These are phyloP conservation scores for Rhinichthys klamathensis DNA, from an alignment of 2,113 vertebrate genomes.

Conservation along the genomic window DNA sequence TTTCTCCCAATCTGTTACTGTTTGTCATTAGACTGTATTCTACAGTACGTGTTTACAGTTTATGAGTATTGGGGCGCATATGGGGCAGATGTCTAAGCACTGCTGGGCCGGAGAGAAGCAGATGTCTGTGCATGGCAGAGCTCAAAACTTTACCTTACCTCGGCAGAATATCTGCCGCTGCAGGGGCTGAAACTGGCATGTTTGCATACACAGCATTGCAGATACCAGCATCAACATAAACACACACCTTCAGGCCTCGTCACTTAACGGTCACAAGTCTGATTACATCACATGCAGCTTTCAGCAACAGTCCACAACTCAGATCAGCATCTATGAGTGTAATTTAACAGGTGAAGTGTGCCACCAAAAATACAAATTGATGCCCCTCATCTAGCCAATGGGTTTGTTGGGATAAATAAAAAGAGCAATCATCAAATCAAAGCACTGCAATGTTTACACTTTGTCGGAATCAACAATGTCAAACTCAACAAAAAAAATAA, in stretches of 20 bases:
- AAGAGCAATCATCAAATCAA: no score
- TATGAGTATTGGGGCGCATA: slow-evolving; percentile 24
- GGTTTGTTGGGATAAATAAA: no score
- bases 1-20: slow-evolving; percentile 42
- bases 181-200: slow-evolving; percentile 36
- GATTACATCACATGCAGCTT: slow-evolving; percentile 17
- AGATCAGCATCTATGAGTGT: not conserved
- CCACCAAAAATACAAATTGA: not conserved
- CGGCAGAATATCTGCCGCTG: not conserved
- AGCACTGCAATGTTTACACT: no score
- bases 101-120: slow-evolving; percentile 37
- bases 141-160: slow-evolving; percentile 42
- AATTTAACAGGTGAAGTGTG: not conserved
- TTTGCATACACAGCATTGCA: slow-evolving; percentile 36
- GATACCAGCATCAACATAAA: slow-evolving; percentile 12
- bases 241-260: not conserved
- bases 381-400: not conserved
- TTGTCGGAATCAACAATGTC: no score
- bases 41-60: slow-evolving; percentile 33
- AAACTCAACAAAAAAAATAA: no score
- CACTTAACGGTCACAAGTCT: slow-evolving; percentile 5
- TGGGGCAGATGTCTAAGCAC: slow-evolving; percentile 38
- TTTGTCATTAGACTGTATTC: slow-evolving; percentile 36
- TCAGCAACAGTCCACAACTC: not conserved
- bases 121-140: slow-evolving; percentile 36